Base-by-base conservation (phyloP, 2,888 invertebrate species). In the Chrysopilus asiliformis region DNA sequence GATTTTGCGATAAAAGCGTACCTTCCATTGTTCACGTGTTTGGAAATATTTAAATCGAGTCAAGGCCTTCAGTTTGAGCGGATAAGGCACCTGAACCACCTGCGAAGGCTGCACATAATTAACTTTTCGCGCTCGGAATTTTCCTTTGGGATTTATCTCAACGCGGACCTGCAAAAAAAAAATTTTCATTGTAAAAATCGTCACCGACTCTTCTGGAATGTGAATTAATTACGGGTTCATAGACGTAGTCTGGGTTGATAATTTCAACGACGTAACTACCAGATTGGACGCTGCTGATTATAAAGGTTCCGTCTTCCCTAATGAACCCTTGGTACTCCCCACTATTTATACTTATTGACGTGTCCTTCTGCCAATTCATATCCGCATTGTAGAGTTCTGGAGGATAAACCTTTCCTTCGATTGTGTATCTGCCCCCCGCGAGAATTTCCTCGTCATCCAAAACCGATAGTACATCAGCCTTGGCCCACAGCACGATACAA, bases 81-180 rank as follows among this genome's bases (percentile, higher is more conserved):
- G 97, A 62, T 97, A 97, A 2, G 86, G 80, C 37, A 95, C 77
- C 64, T 89, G 89, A 41, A 83, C 74, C 1, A 95, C 83, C 56
- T 84, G 79, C 1, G 86, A 81, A 1, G 89, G 89, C 61, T 95
- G 94, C 29, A 98, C 78, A 52, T 84, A 79, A 61, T 94, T 95
- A 0, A 98, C 84, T 67, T 85, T 87, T 30, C 98, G 71, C 2
- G 94, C 95, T 47, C 98, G 72, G 53, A 85, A 87, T 64, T 95
- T 98, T 25, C 98, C 98, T 62, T 93, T 95, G 0, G 87, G 83
- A 58, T 90, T 97, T 42, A 98, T 94, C 67, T 98, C 98, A 2
- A 98, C 93, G 43, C 98, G 70, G 9, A 61, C 45, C 40, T 56
- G 32, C 5, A 43, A 12, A 28, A 37, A 7, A 25, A 17, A 22